Evolutionary conservation across 2,113 vertebrate species (phyloP).

Genomic region (Glaucomys volans): DNA sequence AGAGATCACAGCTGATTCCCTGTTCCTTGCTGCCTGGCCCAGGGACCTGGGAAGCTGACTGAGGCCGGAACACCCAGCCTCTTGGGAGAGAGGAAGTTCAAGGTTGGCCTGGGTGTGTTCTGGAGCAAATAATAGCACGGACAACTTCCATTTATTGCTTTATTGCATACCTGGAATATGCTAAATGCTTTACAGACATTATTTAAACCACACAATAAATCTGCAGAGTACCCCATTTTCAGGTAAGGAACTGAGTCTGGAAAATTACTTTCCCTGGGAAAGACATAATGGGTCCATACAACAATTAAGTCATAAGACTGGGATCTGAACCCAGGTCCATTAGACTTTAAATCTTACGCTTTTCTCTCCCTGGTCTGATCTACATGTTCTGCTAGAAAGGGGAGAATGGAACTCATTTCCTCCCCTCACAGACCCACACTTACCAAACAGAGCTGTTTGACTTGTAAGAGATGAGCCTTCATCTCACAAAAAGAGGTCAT

Average conservation of each 20-base stretch:
- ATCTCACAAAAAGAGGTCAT: neutral
- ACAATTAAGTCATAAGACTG: neutral
- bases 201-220: neutral
- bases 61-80: neutral
- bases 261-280: neutral
- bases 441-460: neutral
- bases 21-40: neutral
- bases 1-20: neutral
- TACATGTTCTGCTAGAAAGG: neutral
- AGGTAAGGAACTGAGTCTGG: neutral
- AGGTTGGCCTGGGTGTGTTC: neutral
- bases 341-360: neutral
- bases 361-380: neutral
- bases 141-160: no score
- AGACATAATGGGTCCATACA: no score
- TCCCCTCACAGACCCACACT: neutral
- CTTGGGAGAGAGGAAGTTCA: neutral
- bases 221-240: neutral
- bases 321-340: neutral
- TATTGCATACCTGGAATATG: accelerated
- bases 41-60: neutral
- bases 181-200: neutral
- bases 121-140: neutral
- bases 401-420: neutral
- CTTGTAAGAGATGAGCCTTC: neutral